phyloP scores from a whole-genome alignment of 2,113 vertebrate genomes.

The Tyrannus savana region DNA sequence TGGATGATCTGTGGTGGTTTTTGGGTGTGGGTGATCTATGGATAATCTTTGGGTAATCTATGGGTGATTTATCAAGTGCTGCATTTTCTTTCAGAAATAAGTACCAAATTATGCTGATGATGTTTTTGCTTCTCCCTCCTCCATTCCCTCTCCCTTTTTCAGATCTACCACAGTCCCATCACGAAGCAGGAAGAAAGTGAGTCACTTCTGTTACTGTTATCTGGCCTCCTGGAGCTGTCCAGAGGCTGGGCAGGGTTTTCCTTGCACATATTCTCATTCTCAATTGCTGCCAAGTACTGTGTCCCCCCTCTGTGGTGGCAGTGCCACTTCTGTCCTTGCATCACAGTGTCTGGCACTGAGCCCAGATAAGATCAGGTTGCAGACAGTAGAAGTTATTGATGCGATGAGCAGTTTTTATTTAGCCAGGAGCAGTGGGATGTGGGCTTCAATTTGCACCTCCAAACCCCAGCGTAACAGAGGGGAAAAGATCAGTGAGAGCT shows the following conservation, averaged over 20 bases:
- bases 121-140: constrained; percentile 10
- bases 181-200: constrained; percentile 97
- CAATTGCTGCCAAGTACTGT: not conserved
- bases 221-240: not conserved
- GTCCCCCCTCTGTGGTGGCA: rapidly evolving
- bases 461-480: not conserved
- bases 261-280: not conserved
- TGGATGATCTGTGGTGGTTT: too few relatives aligned
- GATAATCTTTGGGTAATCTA: not conserved
- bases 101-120: not conserved
- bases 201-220: constrained; percentile 63
- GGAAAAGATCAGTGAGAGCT: not conserved
- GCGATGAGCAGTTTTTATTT: not conserved
- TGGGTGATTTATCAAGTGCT: not conserved
- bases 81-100: not conserved
- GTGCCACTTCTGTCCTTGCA: not conserved
- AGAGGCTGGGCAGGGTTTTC: not conserved
- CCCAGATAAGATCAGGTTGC: not conserved
- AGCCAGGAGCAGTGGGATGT: not conserved
- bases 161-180: constrained; percentile 98
- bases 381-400: rapidly evolving
- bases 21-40: not conserved
- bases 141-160: constrained; percentile 26
- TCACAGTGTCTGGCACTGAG: not conserved
- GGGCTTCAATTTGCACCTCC: not conserved